Conservation (phyloP, 2,888 invertebrate genomes). For the Tricholauxania praeusta region DNA sequence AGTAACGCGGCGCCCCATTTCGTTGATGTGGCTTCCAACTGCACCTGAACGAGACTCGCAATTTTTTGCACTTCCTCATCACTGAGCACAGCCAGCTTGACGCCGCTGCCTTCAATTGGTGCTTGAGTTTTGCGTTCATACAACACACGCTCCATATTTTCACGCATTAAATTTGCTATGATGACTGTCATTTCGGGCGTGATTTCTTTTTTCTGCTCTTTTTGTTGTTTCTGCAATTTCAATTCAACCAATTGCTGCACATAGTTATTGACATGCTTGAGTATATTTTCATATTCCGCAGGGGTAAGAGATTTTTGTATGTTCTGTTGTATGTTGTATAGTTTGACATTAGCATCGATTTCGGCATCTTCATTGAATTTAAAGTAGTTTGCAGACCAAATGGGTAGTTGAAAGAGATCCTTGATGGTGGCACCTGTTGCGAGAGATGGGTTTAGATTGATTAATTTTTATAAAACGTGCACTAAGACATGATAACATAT, state of each 20-base stretch:
- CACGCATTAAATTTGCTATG: constrained; percentile 60
- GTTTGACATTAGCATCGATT: constrained; percentile 44
- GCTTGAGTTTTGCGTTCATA: constrained; percentile 36
- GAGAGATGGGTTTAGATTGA: too few relatives aligned
- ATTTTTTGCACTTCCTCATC: constrained; percentile 59
- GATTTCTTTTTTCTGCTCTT: constrained; percentile 41
- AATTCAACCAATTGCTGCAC: constrained; percentile 63
- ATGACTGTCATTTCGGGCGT: constrained; percentile 56
- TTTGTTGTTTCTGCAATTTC: constrained; percentile 56
- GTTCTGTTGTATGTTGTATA: constrained; percentile 52
- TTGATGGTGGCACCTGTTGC: background rate
- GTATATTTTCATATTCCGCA: constrained; percentile 64
- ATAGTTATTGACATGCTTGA: constrained; percentile 65
- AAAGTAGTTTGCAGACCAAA: constrained; percentile 3
- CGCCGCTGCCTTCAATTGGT: background rate
- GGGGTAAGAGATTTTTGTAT: constrained; percentile 59
- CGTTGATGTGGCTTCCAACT: constrained; percentile 49
- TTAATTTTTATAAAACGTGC: too few relatives aligned
- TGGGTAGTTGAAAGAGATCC: constrained; percentile 44
- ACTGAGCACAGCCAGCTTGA: constrained; percentile 48
- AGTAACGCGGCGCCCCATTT: constrained; percentile 45
- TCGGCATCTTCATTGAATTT: constrained; percentile 36
- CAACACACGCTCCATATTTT: constrained; percentile 56
- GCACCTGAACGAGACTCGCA: constrained; percentile 55
- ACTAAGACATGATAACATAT: too few relatives aligned